Conservation (phyloP, 2,113 vertebrate species). For the Elephantulus edwardii region DNA sequence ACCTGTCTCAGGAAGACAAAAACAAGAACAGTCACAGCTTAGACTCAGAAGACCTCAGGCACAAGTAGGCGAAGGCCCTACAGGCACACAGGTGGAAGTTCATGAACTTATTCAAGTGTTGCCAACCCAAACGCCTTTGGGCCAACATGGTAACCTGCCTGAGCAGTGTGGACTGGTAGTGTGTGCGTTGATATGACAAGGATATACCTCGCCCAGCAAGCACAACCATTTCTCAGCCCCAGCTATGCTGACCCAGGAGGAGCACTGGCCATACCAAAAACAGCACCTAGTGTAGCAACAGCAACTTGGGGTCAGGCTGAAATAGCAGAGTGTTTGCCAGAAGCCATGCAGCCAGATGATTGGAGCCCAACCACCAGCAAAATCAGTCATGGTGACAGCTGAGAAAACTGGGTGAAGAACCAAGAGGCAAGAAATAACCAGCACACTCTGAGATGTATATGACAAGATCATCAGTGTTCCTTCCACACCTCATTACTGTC, state of each 20-base stretch:
- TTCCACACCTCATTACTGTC: neutral
- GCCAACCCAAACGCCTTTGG: neutral
- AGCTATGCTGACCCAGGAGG: neutral
- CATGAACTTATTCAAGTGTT: neutral
- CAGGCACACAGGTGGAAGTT: neutral
- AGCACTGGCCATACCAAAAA: neutral
- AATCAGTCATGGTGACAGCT: neutral
- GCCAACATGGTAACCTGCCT: neutral
- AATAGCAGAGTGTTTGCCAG: neutral
- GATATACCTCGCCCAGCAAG: fast-evolving
- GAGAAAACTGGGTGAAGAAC: neutral
- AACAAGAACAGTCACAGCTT: neutral
- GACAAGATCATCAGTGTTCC: neutral
- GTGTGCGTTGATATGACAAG: neutral
- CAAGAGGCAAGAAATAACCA: neutral
- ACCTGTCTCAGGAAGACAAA: neutral
- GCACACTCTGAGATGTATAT: too few relatives aligned
- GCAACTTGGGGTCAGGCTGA: neutral
- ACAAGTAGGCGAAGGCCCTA: neutral
- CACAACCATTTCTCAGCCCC: neutral
- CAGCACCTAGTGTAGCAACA: neutral
- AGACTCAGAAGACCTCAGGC: neutral
- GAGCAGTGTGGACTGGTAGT: neutral
- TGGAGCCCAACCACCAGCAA: neutral
- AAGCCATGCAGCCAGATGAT: neutral